These are phyloP conservation scores for Apus apus DNA, from an alignment of 2,113 vertebrate species.

Conservation along the genomic window DNA sequence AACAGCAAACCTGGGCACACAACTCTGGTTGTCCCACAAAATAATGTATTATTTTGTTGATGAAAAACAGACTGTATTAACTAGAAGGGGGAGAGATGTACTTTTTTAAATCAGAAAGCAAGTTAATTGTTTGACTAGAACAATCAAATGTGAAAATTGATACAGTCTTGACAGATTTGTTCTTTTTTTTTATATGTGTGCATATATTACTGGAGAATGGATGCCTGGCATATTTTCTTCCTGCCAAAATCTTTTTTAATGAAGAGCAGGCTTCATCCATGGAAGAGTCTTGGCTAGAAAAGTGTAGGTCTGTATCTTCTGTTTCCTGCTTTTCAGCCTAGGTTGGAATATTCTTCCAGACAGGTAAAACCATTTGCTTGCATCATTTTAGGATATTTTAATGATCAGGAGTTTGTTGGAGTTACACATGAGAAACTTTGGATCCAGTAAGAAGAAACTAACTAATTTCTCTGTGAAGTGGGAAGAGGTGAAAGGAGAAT, in stretches of 20 bases:
- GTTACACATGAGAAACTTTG: neutral
- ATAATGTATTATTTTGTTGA: neutral
- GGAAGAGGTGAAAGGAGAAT: neutral
- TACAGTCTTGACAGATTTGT: neutral
- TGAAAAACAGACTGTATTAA: neutral
- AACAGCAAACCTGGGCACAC: constrained; percentile 10
- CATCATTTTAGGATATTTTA: neutral
- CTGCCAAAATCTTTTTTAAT: constrained; percentile 27
- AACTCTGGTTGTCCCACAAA: neutral
- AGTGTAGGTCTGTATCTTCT: neutral
- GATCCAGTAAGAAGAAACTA: neutral
- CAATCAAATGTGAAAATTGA: constrained; percentile 16
- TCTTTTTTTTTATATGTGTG: neutral
- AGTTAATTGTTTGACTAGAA: neutral
- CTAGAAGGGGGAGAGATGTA: neutral
- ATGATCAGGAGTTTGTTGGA: neutral
- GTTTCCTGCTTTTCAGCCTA: neutral
- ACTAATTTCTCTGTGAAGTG: neutral
- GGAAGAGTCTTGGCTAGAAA: neutral
- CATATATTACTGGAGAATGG: constrained; percentile 13
- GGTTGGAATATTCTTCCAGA: neutral
- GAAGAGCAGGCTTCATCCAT: neutral
- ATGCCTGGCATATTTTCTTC: constrained; percentile 3
- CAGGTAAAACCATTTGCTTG: neutral
- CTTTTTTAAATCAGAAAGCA: neutral